Evolutionary conservation across 2,113 vertebrate species (phyloP), one percentile per base, ranked within the genome.

Genomic region (Pseudopipra pipra): DNA sequence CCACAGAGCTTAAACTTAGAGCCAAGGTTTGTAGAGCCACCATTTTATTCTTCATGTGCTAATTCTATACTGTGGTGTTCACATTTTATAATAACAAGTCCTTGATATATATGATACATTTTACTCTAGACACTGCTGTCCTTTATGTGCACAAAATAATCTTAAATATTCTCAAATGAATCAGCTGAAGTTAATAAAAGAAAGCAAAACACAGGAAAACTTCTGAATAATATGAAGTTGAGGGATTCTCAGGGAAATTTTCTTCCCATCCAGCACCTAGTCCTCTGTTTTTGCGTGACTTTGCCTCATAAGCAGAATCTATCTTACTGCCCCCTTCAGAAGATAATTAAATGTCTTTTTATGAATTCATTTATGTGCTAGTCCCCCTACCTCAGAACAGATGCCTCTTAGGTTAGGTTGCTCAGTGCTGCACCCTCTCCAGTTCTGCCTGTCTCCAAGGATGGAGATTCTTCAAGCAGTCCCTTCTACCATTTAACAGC

Each of bases 391-490:
- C 9, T 65, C 47, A 63, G 47, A 54, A 21, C 20, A 91, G n/a
- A 49, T 23, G 8, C 24, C 73, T 59, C 70, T 52, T 55, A 82
- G 39, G 18, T 13, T 33, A 25, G 2, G 7, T 39, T 73, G 43
- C n/a, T 35, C 54, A 22, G 54, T 59, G 44, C 65, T 59, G 7
- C 4, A 2, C 0, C 2, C 9, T 11, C 5, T 4, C 27, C 55
- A 63, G 31, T 33, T 82, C n/a, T 81, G 27, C 31, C 23, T 25
- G 3, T 63, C 49, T 71, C 71, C 11, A 59, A 49, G 44, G 58
- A 31, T 3, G 8, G 39, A 88, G 21, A 28, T 30, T 35, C 23
- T 63, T 88, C 41, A 63, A 54, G 47, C 18, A 63, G 27, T 54
- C 11, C 37, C 21, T 81, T 63, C 74, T 16, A 31, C 21, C 14